phyloP scores from a whole-genome alignment of 37 sponge, comb jelly and placozoan species.

The Crambe crambe region DNA sequence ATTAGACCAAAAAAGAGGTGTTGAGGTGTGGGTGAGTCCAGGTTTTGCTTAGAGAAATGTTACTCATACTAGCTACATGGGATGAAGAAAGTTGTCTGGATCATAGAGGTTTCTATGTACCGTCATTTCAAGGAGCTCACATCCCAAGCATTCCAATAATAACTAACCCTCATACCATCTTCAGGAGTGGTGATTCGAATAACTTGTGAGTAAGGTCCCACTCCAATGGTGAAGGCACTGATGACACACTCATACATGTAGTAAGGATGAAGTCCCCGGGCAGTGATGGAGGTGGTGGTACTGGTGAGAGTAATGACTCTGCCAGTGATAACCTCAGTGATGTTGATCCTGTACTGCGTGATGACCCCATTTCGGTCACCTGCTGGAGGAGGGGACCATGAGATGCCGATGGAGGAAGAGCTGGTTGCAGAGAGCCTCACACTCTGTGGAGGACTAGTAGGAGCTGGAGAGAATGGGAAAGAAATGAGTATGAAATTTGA shows the following conservation, averaged over 20 bases:
- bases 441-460: slow-evolving; percentile 19
- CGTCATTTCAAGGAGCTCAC: too few relatives aligned
- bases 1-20: too few relatives aligned
- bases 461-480: neutral
- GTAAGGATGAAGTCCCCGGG: slow-evolving; percentile 26
- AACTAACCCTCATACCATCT: slow-evolving; percentile 53
- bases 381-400: slow-evolving; percentile 32
- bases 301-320: neutral
- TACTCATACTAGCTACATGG: too few relatives aligned
- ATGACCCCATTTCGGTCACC: slow-evolving; percentile 36
- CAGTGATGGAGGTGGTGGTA: slow-evolving; percentile 13
- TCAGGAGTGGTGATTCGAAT: slow-evolving; percentile 25
- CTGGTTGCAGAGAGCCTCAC: neutral
- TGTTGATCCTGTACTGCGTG: slow-evolving; percentile 34
- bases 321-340: slow-evolving; percentile 16
- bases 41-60: too few relatives aligned
- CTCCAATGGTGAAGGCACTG: slow-evolving; percentile 30
- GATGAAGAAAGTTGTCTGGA: too few relatives aligned
- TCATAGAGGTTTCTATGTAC: too few relatives aligned
- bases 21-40: too few relatives aligned
- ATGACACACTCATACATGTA: slow-evolving; percentile 31
- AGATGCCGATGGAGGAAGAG: slow-evolving; percentile 1
- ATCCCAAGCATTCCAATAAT: too few relatives aligned
- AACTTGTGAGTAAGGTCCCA: slow-evolving; percentile 35
- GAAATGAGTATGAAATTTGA: too few relatives aligned